Conservation (phyloP, 2,113 vertebrate genomes). For the Nothoprocta perdicaria region DNA sequence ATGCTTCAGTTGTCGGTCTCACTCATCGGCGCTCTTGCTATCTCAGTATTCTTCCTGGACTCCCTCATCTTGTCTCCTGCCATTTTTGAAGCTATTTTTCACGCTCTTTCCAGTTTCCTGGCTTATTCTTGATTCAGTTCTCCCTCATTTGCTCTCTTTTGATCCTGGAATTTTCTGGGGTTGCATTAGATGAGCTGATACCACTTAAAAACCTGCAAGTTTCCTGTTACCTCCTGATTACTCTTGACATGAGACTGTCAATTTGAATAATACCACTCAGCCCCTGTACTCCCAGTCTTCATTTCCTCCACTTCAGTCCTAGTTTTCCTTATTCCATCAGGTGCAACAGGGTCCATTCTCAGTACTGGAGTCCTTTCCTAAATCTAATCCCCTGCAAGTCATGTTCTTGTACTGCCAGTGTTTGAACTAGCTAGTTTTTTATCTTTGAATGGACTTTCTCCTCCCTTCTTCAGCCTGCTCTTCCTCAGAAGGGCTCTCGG, state of each 20-base stretch:
- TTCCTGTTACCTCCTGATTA: neutral
- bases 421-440: neutral
- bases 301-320: neutral
- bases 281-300: neutral
- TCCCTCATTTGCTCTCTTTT: neutral
- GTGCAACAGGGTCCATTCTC: neutral
- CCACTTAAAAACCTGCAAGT: neutral
- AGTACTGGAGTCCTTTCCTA: neutral
- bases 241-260: neutral
- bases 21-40: neutral
- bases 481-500: neutral
- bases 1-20: neutral
- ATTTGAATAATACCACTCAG: fast-evolving
- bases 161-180: neutral
- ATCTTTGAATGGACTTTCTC: neutral
- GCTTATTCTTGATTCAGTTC: neutral
- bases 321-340: neutral
- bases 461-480: neutral
- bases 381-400: neutral
- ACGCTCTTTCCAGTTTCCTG: neutral
- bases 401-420: neutral
- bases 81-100: neutral
- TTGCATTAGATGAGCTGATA: neutral
- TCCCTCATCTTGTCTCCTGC: neutral
- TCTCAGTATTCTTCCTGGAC: neutral